phyloP scores from a whole-genome alignment of 1,140 invertebrate genomes.

The Cyclina sinensis region DNA sequence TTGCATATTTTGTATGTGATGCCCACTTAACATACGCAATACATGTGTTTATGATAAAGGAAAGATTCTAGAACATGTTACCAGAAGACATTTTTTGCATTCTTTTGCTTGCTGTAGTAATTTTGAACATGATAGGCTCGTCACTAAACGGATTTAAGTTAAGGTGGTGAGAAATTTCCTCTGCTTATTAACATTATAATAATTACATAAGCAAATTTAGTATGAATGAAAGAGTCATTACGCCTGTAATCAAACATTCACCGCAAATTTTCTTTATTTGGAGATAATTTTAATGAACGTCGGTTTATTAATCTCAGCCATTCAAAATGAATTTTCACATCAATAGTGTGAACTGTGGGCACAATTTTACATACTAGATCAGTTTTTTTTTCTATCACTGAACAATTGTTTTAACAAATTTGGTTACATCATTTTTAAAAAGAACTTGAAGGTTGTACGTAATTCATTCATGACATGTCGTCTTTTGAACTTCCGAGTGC shows the following conservation, averaged over 20 bases:
- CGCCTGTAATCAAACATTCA: neutral
- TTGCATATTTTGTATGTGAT: too few species aligned
- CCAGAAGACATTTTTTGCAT: too few species aligned
- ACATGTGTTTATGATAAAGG: too few species aligned
- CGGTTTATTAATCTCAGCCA: neutral
- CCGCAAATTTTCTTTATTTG: conserved; percentile 1
- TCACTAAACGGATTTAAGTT: too few species aligned
- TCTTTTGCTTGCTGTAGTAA: too few species aligned
- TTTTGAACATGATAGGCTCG: too few species aligned
- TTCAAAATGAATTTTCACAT: neutral
- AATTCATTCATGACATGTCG: neutral
- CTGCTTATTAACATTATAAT: too few species aligned
- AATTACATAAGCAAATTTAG: too few species aligned
- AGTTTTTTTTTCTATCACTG: neutral
- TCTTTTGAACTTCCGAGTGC: neutral
- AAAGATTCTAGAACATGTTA: too few species aligned
- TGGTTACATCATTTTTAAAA: neutral
- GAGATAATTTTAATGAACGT: neutral
- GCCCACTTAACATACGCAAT: too few species aligned
- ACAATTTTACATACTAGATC: too few species aligned
- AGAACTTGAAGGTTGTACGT: neutral
- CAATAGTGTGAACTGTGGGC: neutral
- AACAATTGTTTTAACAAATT: neutral
- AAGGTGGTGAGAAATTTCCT: too few species aligned
- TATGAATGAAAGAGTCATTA: neutral